Conservation (phyloP, 2,888 invertebrate species). For the Drosophila crucigera region DNA sequence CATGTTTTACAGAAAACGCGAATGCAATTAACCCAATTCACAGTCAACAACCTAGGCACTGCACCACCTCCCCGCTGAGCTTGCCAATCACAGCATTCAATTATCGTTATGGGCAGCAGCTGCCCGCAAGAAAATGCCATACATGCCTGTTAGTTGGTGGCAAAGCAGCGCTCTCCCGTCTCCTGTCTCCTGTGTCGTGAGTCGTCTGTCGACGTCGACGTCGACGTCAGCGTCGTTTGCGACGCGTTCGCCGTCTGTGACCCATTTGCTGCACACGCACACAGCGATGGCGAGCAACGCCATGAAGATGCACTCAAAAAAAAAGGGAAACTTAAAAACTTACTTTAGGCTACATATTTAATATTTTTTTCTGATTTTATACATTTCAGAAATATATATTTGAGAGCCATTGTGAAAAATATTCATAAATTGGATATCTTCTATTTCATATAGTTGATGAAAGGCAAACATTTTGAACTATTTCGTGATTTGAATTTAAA, state of each 20-base stretch:
- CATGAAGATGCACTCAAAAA: slow-evolving; percentile 2
- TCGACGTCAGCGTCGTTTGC: not conserved
- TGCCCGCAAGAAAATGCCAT: slow-evolving; percentile 46
- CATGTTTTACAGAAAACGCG: slow-evolving; percentile 23
- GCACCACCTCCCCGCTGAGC: not conserved
- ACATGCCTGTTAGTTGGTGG: slow-evolving; percentile 31
- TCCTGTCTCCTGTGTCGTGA: not conserved
- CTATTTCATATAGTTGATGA: not conserved
- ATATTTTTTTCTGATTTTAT: not conserved
- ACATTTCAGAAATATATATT: not conserved
- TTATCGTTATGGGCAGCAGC: slow-evolving; percentile 53
- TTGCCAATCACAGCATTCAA: slow-evolving; percentile 69
- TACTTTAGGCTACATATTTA: too few relatives aligned
- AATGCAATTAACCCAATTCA: slow-evolving; percentile 71
- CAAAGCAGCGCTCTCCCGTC: not conserved
- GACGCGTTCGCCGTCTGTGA: slow-evolving; percentile 55
- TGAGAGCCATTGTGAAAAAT: not conserved
- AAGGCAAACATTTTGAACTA: not conserved
- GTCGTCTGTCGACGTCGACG: not conserved
- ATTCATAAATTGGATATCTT: not conserved
- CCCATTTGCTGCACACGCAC: slow-evolving; percentile 60
- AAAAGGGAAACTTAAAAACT: not conserved
- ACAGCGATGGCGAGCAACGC: slow-evolving; percentile 1
- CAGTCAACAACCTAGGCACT: slow-evolving; percentile 21
- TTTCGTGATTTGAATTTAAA: not conserved